phyloP scores from a whole-genome alignment of 2,797 vertebrate species.

The Sibirionetta formosa region DNA sequence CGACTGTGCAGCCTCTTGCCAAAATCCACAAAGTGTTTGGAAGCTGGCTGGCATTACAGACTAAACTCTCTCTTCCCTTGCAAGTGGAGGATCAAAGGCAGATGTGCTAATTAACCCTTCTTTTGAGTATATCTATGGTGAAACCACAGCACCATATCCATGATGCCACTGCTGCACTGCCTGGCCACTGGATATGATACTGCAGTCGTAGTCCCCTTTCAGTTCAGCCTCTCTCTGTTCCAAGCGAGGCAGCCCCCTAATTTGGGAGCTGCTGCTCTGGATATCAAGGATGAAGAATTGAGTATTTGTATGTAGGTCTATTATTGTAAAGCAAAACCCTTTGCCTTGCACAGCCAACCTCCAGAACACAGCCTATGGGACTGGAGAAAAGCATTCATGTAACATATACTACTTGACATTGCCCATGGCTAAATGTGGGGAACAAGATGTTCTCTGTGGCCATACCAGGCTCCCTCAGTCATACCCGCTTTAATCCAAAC shows the following conservation, averaged over 20 bases:
- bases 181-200: background rate
- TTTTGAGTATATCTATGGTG: background rate
- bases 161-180: background rate
- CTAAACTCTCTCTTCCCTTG: slow-evolving; percentile 64
- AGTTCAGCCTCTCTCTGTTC: background rate
- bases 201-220: background rate
- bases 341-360: background rate
- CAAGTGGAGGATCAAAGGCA: slow-evolving; percentile 57
- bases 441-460: slow-evolving; percentile 77
- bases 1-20: slow-evolving; percentile 69
- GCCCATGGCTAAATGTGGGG: slow-evolving; percentile 63
- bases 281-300: background rate
- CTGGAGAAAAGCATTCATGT: slow-evolving; percentile 2
- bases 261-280: background rate
- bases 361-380: slow-evolving; percentile 65
- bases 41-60: slow-evolving; percentile 53
- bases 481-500: slow-evolving; percentile 62
- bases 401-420: slow-evolving; percentile 75
- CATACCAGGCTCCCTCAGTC: slow-evolving; percentile 71
- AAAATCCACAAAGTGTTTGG: slow-evolving; percentile 75
- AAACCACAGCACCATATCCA: background rate
- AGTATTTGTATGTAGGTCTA: background rate
- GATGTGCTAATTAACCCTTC: slow-evolving; percentile 42
- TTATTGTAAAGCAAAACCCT: slow-evolving; percentile 38
- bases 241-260: background rate